Base-by-base conservation (phyloP, 2,888 invertebrate genomes). In the Sminthurinus aureus region DNA sequence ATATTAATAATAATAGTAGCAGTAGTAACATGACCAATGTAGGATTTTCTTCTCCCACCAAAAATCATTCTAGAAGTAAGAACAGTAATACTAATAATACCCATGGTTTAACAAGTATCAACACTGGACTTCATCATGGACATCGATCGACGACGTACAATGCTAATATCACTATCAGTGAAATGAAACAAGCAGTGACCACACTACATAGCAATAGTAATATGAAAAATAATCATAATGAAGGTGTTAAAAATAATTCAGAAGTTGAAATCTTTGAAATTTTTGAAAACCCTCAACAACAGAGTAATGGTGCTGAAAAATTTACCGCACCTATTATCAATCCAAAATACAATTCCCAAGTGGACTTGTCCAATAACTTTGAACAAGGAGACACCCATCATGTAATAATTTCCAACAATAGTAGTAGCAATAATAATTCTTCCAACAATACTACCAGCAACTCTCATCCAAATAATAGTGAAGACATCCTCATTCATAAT, bases 211-310 rank as follows among this genome's bases (percentile, higher is more conserved):
- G 8, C 69, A 13, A 69, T n/a, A 69, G 9, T n/a, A 69, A n/a
- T n/a, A 69, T 9, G 13, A 69, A 69, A 12, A n/a, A n/a, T n/a
- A n/a, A n/a, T 13, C 15, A 69, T 69, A 11, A 69, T n/a, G 9
- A 69, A 11, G 69, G 11, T 69, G 8, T 11, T 22, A 26, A 6
- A 50, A 38, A 9, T 12, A 18, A 50, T 8, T 15, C 50, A 69
- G 77, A 64, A 64, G 77, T 78, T 9, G 64, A n/a, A n/a, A n/a
- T n/a, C n/a, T n/a, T n/a, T n/a, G n/a, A 78, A 64, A 78, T 78
- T 22, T 78, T 67, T 67, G 79, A 79, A 38, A 79, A 69, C 38
- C 26, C 38, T 13, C n/a, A 78, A 4, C 12, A 67, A 13, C n/a
- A 51, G 6, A 20, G 24, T 13, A 64, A 78, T 24, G 79, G 79